Evolutionary conservation across 2,113 vertebrate genomes (phyloP), one percentile per base, ranked within the genome.

Genomic region (Prietella phreatophila): DNA sequence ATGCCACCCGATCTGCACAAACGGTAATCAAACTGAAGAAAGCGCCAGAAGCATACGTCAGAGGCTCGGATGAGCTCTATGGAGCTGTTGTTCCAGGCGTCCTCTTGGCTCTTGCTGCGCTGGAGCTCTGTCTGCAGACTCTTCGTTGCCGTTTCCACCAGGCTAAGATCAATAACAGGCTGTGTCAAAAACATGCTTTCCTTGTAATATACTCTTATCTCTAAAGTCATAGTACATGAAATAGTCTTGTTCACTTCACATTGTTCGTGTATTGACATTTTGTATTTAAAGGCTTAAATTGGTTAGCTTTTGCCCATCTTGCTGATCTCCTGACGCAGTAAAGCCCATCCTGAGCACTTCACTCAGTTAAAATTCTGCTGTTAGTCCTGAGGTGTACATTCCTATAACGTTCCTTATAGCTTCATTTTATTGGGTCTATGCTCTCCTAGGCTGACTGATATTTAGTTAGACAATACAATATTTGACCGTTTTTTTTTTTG

Each of bases 41-140:
- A 86, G 36, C 7, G 2, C 5, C 13, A 4, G 3, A 14, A 50
- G 86, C 97, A 93, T 89, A 99, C 98, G 93, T 98, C 96, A 25
- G 97, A 97, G 30, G 98, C 98, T 91, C 96, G 94, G 90, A 99
- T 97, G n/a, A 99, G 95, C 86, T 99, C 97, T 14, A 99, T 95
- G 0, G 97, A 95, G 22, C 96, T 98, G 88, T 94, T 95, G 93
- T 99, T 99, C 98, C 98, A 99, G 0, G 98, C 97, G 0, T 97
- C 96, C 85, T 98, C 98, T 86, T 96, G 97, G 91, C 94, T 96
- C 88, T 91, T 96, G 22, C 96, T 94, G 88, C 83, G 94, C 88
- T 94, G 96, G 85, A 97, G 87, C 92, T 99, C 97, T 75, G 94
- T 73, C 90, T 99, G 96, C 79, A 99, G 95, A 89, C 95, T 98